Conservation (phyloP, 1,140 invertebrate species). For the Apis dorsata region DNA sequence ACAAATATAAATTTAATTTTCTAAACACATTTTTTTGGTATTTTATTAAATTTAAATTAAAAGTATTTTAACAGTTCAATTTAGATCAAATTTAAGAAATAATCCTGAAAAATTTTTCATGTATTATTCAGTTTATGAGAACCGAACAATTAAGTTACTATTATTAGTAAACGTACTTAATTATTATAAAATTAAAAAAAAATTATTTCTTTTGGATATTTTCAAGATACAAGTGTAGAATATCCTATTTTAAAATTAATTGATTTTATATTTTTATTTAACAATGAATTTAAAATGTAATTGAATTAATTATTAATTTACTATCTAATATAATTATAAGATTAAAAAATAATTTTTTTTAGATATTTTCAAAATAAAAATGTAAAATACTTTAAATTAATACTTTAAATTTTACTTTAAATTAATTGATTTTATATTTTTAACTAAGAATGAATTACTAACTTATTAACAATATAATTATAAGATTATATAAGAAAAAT, state of each 20-base stretch:
- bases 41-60: neutral
- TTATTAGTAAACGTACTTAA: neutral
- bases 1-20: neutral
- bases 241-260: neutral
- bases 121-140: accelerated
- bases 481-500: neutral
- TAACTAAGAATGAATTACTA: neutral
- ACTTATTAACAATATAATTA: neutral
- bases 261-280: neutral
- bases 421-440: neutral
- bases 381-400: neutral
- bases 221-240: neutral
- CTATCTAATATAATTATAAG: neutral
- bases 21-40: neutral
- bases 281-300: neutral
- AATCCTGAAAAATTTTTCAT: accelerated
- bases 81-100: neutral
- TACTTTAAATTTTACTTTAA: neutral
- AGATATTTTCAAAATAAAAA: neutral
- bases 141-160: neutral
- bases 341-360: neutral
- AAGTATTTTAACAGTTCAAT: neutral
- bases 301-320: too few relatives aligned
- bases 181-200: neutral
- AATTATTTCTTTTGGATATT: neutral